Evolutionary conservation across 1,140 invertebrate species (phyloP).

Genomic region (Micrasema minimum): DNA sequence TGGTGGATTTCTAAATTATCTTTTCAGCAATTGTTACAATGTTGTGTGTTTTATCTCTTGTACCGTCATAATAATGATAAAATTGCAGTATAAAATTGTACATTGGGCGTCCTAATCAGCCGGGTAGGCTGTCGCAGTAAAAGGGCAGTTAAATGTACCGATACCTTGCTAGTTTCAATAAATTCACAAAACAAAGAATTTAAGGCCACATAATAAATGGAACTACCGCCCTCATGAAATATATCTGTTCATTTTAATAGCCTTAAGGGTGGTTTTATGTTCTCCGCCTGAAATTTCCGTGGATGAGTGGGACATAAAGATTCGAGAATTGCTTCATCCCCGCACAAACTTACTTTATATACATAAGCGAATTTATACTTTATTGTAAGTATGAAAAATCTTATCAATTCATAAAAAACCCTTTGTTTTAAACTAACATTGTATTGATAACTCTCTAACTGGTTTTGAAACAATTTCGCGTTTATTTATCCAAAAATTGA

Average conservation of each 20-base stretch:
- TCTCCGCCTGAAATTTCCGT: slow-evolving; percentile 14
- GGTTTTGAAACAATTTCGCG: too few species aligned
- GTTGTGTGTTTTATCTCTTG: too few species aligned
- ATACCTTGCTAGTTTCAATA: slow-evolving; percentile 23
- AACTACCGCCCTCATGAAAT: slow-evolving; percentile 23
- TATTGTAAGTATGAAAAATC: too few species aligned
- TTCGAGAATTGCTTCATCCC: slow-evolving; percentile 8
- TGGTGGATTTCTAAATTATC: too few species aligned
- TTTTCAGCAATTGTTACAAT: too few species aligned
- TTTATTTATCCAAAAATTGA: too few species aligned
- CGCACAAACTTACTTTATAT: slow-evolving; percentile 1
- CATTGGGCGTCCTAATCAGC: too few species aligned
- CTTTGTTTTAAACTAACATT: too few species aligned
- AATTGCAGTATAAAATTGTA: too few species aligned
- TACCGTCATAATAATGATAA: too few species aligned
- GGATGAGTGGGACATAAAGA: slow-evolving; percentile 21
- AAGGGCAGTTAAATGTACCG: slow-evolving; percentile 9
- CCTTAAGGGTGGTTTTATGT: slow-evolving; percentile 23
- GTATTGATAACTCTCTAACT: too few species aligned
- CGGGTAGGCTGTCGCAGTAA: slow-evolving; percentile 12
- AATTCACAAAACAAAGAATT: slow-evolving; percentile 31
- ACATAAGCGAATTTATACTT: slow-evolving; percentile 14
- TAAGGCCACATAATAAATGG: slow-evolving; percentile 22
- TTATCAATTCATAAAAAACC: too few species aligned
- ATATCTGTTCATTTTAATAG: slow-evolving; percentile 27